A percentile compares a stretch with the other conserved stretches of the same genome.
phyloP scores from a whole-genome alignment of 2,797 vertebrate species.

The Crenuchus spilurus region DNA sequence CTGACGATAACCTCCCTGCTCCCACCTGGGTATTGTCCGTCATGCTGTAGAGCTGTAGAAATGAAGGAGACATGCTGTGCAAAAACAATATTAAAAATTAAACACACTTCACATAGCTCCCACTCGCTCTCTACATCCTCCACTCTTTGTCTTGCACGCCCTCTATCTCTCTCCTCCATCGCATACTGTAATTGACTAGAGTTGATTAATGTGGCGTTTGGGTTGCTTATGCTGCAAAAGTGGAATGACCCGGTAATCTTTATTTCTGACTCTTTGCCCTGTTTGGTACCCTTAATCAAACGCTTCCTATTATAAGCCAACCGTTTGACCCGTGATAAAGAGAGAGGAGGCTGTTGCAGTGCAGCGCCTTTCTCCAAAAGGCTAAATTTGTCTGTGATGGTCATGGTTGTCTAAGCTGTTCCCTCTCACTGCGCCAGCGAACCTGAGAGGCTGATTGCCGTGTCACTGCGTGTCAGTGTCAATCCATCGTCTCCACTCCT shows the following conservation, averaged over 20 bases:
- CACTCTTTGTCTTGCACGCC: not conserved
- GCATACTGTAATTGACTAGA: conserved; percentile 11
- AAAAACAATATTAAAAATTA: conserved; percentile 19
- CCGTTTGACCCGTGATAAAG: not conserved
- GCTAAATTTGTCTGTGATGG: conserved; percentile 1
- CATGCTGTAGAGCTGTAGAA: not conserved
- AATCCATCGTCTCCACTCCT: not conserved
- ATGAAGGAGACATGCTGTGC: not conserved
- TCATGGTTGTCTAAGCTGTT: not conserved
- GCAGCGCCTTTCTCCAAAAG: not conserved
- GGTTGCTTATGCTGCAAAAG: conserved; percentile 5
- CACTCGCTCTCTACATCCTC: not conserved
- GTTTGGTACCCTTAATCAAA: conserved; percentile 1
- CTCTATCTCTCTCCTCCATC: not conserved
- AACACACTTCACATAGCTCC: not conserved
- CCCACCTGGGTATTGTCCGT: not conserved
- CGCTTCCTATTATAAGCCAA: conserved; percentile 8
- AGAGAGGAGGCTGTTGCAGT: not conserved
- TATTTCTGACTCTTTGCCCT: not conserved
- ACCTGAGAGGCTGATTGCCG: not conserved
- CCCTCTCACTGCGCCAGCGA: not conserved
- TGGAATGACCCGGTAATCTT: conserved; percentile 2
- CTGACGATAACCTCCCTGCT: too few relatives aligned
- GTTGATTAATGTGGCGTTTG: conserved; percentile 9
- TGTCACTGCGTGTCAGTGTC: conserved; percentile 2